Percentiles rank a stretch among this genome's conserved stretches.
These are phyloP conservation scores for Asarcornis scutulata DNA, from an alignment of 2,113 vertebrate species.

Conservation along the genomic window DNA sequence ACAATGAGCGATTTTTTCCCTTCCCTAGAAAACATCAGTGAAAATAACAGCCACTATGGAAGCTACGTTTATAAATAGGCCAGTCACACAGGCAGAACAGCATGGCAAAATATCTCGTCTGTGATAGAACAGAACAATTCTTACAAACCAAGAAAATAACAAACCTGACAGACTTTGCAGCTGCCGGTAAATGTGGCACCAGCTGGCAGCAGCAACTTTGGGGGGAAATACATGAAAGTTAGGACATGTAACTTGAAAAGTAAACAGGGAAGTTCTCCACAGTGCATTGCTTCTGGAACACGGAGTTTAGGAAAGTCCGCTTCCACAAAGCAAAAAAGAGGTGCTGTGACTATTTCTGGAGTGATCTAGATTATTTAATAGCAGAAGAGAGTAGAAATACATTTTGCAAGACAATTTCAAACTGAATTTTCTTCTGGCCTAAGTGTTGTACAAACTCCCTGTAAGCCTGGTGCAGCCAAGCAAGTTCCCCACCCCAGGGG, in stretches of 20 bases:
- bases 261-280: neutral
- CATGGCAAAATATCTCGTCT: neutral
- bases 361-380: neutral
- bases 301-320: neutral
- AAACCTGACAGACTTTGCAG: neutral
- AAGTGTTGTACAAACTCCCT: too few species aligned
- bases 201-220: neutral
- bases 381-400: neutral
- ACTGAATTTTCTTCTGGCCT: neutral
- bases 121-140: neutral
- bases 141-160: neutral
- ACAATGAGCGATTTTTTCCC: rapidly evolving
- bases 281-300: neutral
- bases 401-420: neutral
- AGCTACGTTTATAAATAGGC: neutral
- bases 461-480: neutral
- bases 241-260: too few species aligned
- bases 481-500: neutral
- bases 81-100: neutral
- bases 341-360: neutral
- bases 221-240: neutral
- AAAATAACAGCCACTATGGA: neutral
- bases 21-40: neutral
- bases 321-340: neutral
- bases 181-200: neutral